phyloP scores from a whole-genome alignment of 2,113 vertebrate genomes.

The Egretta garzetta region DNA sequence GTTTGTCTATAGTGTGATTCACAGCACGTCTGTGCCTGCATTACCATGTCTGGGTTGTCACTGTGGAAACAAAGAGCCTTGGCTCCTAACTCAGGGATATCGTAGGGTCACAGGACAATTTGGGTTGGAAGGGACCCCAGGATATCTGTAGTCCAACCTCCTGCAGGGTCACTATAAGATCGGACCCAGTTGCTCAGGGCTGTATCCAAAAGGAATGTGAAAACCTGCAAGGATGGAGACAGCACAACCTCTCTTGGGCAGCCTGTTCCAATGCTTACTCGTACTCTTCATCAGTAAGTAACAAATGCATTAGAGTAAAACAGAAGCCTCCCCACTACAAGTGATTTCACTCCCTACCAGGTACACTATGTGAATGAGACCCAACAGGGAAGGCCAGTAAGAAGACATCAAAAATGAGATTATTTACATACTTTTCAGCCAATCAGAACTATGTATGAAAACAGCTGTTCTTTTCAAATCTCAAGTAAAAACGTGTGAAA shows the following conservation, averaged over 20 bases:
- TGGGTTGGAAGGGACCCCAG: neutral
- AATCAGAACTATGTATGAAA: neutral
- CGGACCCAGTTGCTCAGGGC: neutral
- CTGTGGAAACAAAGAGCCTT: neutral
- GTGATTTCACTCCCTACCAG: neutral
- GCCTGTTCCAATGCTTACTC: neutral
- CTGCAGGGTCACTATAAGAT: neutral
- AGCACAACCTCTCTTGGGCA: neutral
- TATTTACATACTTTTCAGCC: neutral
- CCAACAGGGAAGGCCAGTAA: neutral
- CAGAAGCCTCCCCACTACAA: neutral
- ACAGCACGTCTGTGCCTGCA: neutral
- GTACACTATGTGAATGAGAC: neutral
- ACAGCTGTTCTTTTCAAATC: neutral
- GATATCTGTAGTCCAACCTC: neutral
- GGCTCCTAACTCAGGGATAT: neutral
- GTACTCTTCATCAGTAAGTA: neutral
- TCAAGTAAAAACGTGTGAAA: neutral
- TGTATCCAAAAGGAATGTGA: neutral
- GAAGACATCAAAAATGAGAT: neutral
- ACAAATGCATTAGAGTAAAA: neutral
- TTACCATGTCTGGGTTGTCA: neutral
- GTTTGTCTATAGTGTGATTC: neutral
- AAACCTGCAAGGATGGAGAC: neutral
- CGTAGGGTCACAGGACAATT: fast-evolving